Evolutionary conservation across 1,140 invertebrate genomes (phyloP).

Genomic region (Drosophila simulans): DNA sequence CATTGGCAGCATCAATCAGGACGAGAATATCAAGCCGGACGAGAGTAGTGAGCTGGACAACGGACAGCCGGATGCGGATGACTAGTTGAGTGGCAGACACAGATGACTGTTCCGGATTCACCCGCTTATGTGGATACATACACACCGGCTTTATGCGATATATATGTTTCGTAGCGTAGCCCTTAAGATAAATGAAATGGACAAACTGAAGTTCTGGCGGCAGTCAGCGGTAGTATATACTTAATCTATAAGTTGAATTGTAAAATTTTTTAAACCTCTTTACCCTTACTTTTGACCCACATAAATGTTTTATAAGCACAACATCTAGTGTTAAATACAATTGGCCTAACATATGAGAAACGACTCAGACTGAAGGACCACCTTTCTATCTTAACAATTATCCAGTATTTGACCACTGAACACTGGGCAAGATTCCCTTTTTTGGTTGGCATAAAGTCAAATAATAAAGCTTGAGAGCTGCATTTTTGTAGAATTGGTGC

Average conservation of each 20-base stretch:
- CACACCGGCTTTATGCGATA: constrained; percentile 3
- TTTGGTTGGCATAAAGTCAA: too few relatives aligned
- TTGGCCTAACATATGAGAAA: not conserved
- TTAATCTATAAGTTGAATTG: constrained; percentile 17
- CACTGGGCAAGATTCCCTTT: too few relatives aligned
- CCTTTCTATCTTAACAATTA: not conserved
- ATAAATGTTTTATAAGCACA: not conserved
- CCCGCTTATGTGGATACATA: constrained; percentile 11
- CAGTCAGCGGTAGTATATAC: constrained; percentile 5
- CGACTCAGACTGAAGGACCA: not conserved
- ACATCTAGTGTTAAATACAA: constrained; percentile 21
- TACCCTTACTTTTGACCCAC: not conserved
- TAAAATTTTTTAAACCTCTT: not conserved
- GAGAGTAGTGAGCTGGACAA: constrained; percentile 48
- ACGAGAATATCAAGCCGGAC: constrained; percentile 63
- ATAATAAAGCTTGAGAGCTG: too few relatives aligned
- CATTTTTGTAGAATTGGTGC: too few relatives aligned
- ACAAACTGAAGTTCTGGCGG: constrained; percentile 1
- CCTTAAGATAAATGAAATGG: constrained; percentile 6
- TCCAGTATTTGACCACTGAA: too few relatives aligned
- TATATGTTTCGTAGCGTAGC: constrained; percentile 28
- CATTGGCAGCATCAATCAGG: constrained; percentile 57
- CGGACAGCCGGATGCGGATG: constrained; percentile 47
- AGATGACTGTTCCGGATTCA: constrained; percentile 2
- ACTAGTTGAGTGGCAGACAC: constrained; percentile 10